These are phyloP conservation scores for Poecilia velifera DNA, from an alignment of 2,797 vertebrate species.

Conservation along the genomic window DNA sequence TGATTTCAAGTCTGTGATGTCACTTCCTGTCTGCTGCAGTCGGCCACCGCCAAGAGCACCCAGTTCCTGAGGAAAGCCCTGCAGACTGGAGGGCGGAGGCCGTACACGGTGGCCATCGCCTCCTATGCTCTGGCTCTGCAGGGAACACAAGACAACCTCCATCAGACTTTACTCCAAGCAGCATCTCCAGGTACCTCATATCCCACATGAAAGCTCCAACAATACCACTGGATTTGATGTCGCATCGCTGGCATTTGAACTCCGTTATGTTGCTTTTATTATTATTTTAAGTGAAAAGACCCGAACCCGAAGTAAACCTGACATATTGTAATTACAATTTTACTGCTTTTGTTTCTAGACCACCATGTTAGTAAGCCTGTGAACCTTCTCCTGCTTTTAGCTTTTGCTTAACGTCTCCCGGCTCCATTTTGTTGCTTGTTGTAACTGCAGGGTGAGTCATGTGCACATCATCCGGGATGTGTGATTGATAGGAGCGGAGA, in stretches of 20 bases:
- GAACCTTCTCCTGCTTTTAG: too few relatives aligned
- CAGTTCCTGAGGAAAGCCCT: conserved; percentile 72
- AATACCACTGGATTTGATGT: neutral
- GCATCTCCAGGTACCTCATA: conserved; percentile 64
- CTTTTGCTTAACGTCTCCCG: too few relatives aligned
- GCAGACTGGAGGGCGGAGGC: conserved; percentile 46
- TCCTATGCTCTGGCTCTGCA: conserved; percentile 85
- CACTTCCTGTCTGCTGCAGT: neutral
- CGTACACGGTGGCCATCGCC: conserved; percentile 87
- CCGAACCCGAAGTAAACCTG: too few relatives aligned
- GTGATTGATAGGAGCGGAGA: too few relatives aligned
- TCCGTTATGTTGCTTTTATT: neutral
- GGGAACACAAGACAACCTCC: neutral
- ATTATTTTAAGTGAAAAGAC: neutral
- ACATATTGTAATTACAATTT: too few relatives aligned
- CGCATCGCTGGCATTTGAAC: neutral
- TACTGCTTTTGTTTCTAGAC: too few relatives aligned
- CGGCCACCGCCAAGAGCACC: conserved; percentile 47
- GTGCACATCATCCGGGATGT: too few relatives aligned
- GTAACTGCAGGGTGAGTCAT: too few relatives aligned
- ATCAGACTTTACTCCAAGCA: conserved; percentile 48
- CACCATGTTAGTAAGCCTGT: too few relatives aligned
- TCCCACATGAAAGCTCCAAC: neutral
- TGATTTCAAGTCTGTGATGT: neutral
- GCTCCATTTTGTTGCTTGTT: too few relatives aligned